Base-by-base conservation (phyloP, 2,888 invertebrate species). In the Congeria kusceri region DNA sequence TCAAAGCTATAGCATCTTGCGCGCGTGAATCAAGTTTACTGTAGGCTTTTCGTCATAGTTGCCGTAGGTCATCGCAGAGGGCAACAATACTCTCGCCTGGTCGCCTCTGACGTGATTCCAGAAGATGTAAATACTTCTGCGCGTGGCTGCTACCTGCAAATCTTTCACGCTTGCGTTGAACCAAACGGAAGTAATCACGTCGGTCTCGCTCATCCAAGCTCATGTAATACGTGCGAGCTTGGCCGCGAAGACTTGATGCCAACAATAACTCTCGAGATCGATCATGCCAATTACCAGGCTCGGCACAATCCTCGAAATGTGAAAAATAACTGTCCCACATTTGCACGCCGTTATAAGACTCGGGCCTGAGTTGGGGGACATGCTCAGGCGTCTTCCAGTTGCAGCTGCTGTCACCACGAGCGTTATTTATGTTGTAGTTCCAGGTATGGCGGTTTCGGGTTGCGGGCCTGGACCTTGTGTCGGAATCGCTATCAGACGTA, bases 1-100 rank as follows among this genome's bases (percentile, higher is more conserved):
- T 74, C 7, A 39, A 25, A 3, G 75, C 78, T 32, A 83, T 44
- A 0, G 66, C 49, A 27, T 84, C 80, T 70, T 81, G 78, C 5
- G 78, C 76, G 20, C 27, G 28, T 11, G 15, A 5, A 23, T 74
- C 75, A 18, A 77, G 46, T 32, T 80, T 61, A 3, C 61, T 53
- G 25, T 75, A 76, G 0, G 76, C 74, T 20, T 77, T 76, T 47
- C 74, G 69, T 0, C 80, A 59, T 18, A 83, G 49, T 39, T 78
- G 78, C 5, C 75, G 62, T 29, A 78, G 39, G 29, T 81, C 75
- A 44, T 82, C 75, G 0, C 68, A 74, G 7, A 78, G 56, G 7
- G 66, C 44, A 1, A 75, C 49, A 25, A 82, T 68, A 20, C 64
- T 56, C 44, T 75, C 69, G 20, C 18, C 53, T 20, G 13, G 13